Base-by-base conservation (phyloP, 2,113 vertebrate species). In the Acanthochromis polyacanthus region DNA sequence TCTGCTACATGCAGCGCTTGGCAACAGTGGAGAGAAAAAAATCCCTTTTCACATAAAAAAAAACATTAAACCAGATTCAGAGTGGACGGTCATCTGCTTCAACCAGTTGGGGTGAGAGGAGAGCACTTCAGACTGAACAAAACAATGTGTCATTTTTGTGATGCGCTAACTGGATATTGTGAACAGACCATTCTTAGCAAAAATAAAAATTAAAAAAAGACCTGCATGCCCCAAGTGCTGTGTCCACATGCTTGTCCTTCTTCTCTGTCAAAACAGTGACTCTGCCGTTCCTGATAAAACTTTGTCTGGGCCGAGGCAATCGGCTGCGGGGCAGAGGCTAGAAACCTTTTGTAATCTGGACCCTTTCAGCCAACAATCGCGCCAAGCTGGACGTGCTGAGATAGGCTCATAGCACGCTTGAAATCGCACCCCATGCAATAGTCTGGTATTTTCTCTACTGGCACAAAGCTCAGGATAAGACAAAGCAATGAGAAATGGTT, bases 251-350 rank as follows among this genome's bases (percentile, higher is more conserved):
- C 56, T 76, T 81, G 52, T 82, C 68, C 80, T 59, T 76, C 63
- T 15, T 58, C 75, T 80, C 71, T 67, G 80, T 84, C 65, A 84
- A 74, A 86, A 66, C 50, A 76, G 57, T 22, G 23, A 80, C 58
- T 75, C 75, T 90, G 80, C 73, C 83, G 43, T 63, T 50, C 45
- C 40, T 56, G 76, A 88, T 92, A 83, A 88, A 81, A 85, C 65
- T 65, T 74, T 61, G 55, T 66, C 30, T 23, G 23, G 67, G 55
- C 20, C 14, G 65, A 81, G 46, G 62, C 58, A 75, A 70, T 75
- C 25, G 12, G 64, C 70, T 70, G 53, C 30, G 71, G 65, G 63
- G 70, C 64, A 71, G 52, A 74, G 55, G 69, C 72, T 60, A 11
- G 45, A 73, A 80, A 82, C 59, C 73, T 66, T 79, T 78, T 75